Evolutionary conservation across 2,888 invertebrate species (phyloP), one percentile per base, ranked within the genome.

Genomic region (Polietes domitor): DNA sequence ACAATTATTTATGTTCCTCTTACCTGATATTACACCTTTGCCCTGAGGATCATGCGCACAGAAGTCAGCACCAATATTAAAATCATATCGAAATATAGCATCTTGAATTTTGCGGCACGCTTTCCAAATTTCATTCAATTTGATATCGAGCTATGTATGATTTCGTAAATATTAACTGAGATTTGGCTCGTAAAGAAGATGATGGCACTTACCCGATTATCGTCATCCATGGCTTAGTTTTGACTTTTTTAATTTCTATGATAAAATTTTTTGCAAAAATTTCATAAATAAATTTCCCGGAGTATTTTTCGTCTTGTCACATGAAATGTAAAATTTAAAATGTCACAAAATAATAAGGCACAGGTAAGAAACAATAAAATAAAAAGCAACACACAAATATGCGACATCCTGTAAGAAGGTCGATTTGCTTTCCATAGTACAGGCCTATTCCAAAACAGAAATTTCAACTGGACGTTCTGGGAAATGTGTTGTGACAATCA

Each of bases 81-180:
- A 93, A 15, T 95, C 95, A 87, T 95, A 94, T 85, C 96, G 94
- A 92, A 95, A 96, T 79, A 95, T 94, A 2, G 96, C 95, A 17
- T 95, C 95, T 85, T 96, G 94, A 90, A 96, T 96, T 93, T 96
- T 96, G 92, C 96, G 96, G 92, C 96, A 96, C 26, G 95, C 95
- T 89, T 95, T 94, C 96, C 96, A 96, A 76, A 96, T 94, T 91
- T 96, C 95, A 65, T 94, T 94, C 83, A 96, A 92, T 77, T 85
- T 87, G 72, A 86, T 37, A 53, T 87, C 82, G 78, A 86, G 80
- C 88, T 88, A 19, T 2, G 61, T 43, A 72, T 26, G 21, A 37
- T 19, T 24, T 58, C 9, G 32, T 32, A 55, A 53, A 19, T 15
- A 19, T 7, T 32, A 6, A 37, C 53, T 32, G 21, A 21, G 1